A percentile compares a stretch with the other conserved stretches of the same genome.
Evolutionary conservation across 2,113 vertebrate genomes (phyloP).

Genomic region (Microcebus ravelobensis): DNA sequence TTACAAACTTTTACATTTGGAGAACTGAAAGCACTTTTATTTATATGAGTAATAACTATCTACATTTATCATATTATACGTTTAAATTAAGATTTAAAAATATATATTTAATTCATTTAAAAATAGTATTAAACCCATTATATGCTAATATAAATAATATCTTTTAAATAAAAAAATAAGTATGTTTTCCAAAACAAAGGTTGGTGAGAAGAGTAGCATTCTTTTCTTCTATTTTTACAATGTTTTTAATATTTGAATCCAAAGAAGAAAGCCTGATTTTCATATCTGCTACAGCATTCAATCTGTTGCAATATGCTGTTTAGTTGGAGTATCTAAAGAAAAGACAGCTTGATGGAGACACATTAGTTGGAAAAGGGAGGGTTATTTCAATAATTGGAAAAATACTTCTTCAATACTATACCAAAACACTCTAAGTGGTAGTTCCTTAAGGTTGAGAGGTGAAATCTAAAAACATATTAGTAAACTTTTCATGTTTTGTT

Average conservation of each 20-base stretch:
- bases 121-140: not conserved
- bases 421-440: not conserved
- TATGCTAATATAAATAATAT: not conserved
- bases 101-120: not conserved
- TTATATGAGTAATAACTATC: not conserved
- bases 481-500: not conserved
- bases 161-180: not conserved
- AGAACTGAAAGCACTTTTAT: not conserved
- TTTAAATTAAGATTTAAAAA: not conserved
- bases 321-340: not conserved
- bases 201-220: not conserved
- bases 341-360: not conserved
- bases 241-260: not conserved
- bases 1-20: not conserved
- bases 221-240: not conserved
- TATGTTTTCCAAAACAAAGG: not conserved
- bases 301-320: not conserved
- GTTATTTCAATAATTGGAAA: not conserved
- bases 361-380: not conserved
- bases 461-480: not conserved
- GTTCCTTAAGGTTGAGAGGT: not conserved
- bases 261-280: constrained; percentile 4
- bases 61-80: not conserved
- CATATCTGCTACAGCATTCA: not conserved
- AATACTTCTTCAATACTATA: not conserved